Conservation (phyloP, 2,888 invertebrate species). For the Drosophila sordidapex region DNA sequence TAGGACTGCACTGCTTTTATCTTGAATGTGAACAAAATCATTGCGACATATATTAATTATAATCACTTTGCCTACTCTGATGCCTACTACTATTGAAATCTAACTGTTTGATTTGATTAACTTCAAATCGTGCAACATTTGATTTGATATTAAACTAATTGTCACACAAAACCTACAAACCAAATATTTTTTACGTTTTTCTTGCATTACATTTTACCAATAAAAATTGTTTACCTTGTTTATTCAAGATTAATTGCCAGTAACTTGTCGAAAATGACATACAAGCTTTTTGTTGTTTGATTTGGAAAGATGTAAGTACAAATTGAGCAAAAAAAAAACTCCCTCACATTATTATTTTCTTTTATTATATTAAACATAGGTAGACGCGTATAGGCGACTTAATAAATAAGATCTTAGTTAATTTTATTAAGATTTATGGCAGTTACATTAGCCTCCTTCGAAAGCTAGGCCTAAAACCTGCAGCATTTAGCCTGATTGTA, state of each 20-base stretch:
- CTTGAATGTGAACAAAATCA: slow-evolving; percentile 20
- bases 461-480: slow-evolving; percentile 19
- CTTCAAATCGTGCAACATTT: background rate
- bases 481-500: slow-evolving; percentile 4
- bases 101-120: background rate
- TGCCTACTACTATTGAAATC: background rate
- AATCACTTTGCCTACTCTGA: slow-evolving; percentile 14
- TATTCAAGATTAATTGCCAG: background rate
- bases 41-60: background rate
- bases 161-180: background rate
- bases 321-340: background rate
- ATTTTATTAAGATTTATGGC: slow-evolving; percentile 70
- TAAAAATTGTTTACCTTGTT: background rate
- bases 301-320: background rate
- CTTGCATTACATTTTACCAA: background rate
- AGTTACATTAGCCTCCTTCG: slow-evolving; percentile 31
- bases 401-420: slow-evolving; percentile 51
- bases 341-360: background rate
- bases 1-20: slow-evolving; percentile 44
- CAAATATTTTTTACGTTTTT: too few species aligned
- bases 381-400: slow-evolving; percentile 8
- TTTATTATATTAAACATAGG: slow-evolving; percentile 16
- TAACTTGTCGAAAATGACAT: background rate
- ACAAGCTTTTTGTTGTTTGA: background rate
- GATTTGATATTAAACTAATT: background rate